Evolutionary conservation across 2,113 vertebrate species (phyloP).

Genomic region (Odocoileus hemionus): DNA sequence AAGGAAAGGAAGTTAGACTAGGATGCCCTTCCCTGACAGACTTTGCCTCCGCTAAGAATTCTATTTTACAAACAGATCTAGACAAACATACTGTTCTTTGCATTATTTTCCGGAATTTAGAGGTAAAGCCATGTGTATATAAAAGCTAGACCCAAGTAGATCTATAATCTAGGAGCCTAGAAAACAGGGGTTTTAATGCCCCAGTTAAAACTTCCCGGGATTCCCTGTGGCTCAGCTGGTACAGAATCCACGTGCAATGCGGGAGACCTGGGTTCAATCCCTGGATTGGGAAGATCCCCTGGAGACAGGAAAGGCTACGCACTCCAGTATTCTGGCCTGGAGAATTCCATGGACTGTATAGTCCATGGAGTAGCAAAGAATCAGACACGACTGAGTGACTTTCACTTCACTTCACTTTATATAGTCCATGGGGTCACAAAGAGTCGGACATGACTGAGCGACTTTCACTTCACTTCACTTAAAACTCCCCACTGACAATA

Average conservation of each 20-base stretch:
- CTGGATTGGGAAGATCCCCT: neutral
- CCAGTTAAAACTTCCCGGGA: neutral
- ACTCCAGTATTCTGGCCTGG: neutral
- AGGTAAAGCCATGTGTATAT: neutral
- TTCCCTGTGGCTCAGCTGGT: neutral
- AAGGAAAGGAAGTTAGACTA: neutral
- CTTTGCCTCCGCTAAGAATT: neutral
- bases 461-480: neutral
- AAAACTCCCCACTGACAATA: neutral
- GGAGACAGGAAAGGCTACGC: neutral
- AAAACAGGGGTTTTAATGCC: neutral
- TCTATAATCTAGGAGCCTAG: neutral
- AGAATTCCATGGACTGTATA: neutral
- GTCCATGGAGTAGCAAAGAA: neutral
- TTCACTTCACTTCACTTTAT: neutral
- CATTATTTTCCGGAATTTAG: neutral
- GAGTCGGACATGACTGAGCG: rapidly evolving
- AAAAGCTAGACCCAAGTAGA: neutral
- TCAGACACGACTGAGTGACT: rapidly evolving
- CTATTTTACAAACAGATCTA: neutral
- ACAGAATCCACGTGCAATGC: neutral
- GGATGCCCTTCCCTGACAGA: neutral
- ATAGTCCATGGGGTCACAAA: too few relatives aligned
- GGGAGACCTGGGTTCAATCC: neutral
- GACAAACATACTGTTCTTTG: neutral